Evolutionary conservation across 2,797 vertebrate genomes (phyloP), one percentile per base, ranked within the genome.

Genomic region (Sebastes minor): DNA sequence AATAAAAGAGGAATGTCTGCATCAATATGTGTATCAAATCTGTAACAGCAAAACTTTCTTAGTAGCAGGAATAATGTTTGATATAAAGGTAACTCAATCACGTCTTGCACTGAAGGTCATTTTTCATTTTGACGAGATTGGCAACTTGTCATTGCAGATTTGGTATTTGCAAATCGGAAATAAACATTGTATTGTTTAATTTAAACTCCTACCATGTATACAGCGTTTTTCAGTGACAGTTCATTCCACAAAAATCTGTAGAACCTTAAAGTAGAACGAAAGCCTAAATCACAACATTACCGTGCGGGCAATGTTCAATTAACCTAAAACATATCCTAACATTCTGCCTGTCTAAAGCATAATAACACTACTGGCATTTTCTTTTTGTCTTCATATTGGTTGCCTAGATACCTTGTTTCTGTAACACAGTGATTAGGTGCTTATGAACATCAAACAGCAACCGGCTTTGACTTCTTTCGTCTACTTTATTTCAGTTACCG

Each of bases 331-430:
- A 18, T 35, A 22, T 89, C 78, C 63, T 71, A 56, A 64, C 80
- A 80, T 57, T 52, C 12, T 67, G 27, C 57, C 55, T 60, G 60
- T 86, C 68, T 61, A 35, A 77, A 72, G 55, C 68, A 33, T 42
- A 86, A 83, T 81, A 65, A 52, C 52, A 38, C 76, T 2, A 49
- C 62, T 68, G 75, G 35, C 79, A 68, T 76, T 72, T 56, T 55
- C 4, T 67, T 78, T 82, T 76, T 76, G 52, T 52, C 53, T 75
- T 78, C 80, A 67, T 68, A 59, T 78, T 57, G 67, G 93, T 94
- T 93, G 90, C 92, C 86, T 91, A 59, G 91, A 90, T 91, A 94
- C 91, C 74, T 70, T 73, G 79, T 62, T 86, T 65, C 91, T 92
- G 91, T 80, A 62, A 66, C 78, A 28, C 60, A 49, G 71, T 66